Percentiles rank a stretch among this genome's conserved stretches.
phyloP scores from a whole-genome alignment of 2,113 vertebrate genomes.

The Notiomystis cincta region DNA sequence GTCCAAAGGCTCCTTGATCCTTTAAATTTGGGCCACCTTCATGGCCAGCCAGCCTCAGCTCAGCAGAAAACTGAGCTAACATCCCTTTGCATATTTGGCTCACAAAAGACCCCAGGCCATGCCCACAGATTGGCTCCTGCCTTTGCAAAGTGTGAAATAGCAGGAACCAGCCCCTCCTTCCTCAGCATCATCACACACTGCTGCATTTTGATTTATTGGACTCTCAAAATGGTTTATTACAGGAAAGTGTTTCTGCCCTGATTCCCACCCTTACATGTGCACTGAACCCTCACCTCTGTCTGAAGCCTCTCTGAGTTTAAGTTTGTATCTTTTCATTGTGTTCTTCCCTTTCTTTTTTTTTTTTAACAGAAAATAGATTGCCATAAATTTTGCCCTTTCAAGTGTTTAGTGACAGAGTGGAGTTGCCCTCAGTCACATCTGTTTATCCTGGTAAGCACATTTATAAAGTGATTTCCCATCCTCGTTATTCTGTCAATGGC shows the following conservation, averaged over 20 bases:
- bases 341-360: background rate
- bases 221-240: background rate
- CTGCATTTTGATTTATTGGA: background rate
- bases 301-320: background rate
- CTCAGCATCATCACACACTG: background rate
- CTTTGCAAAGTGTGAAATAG: background rate
- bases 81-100: background rate
- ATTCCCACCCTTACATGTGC: background rate
- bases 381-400: conserved; percentile 36
- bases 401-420: conserved; percentile 23
- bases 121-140: background rate
- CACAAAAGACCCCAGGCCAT: background rate
- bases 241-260: background rate
- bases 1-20: background rate
- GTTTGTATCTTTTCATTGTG: background rate
- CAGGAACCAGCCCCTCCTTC: background rate
- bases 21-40: background rate
- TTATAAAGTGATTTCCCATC: conserved; percentile 48
- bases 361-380: background rate
- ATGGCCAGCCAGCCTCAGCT: background rate
- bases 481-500: conserved; percentile 39
- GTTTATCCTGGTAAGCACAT: conserved; percentile 55
- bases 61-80: background rate
- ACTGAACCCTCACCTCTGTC: background rate
- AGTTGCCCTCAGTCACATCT: conserved; percentile 50